These are phyloP conservation scores for Amphimedon queenslandica DNA, from an alignment of 37 sponge, comb jelly and placozoan genomes.

Conservation along the genomic window DNA sequence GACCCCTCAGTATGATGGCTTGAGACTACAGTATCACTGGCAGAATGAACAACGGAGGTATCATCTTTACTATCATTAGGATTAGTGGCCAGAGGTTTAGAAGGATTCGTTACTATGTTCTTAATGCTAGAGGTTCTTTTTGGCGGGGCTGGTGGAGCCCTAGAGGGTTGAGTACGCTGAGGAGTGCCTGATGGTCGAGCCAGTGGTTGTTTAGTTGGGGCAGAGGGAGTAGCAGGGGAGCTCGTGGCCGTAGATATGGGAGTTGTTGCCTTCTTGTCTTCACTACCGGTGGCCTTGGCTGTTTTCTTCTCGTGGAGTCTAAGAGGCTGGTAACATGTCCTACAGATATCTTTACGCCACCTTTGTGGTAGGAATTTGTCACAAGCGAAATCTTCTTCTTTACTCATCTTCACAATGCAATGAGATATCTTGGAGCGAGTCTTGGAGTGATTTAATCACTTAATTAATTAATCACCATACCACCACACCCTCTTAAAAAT, in stretches of 20 bases:
- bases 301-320: slow-evolving; percentile 45
- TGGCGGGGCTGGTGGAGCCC: background rate
- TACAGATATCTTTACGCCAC: slow-evolving; percentile 47
- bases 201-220: background rate
- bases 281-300: background rate
- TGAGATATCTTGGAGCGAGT: no score
- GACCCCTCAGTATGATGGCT: no score
- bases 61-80: no score
- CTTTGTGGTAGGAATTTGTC: slow-evolving; percentile 61
- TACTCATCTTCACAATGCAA: no score
- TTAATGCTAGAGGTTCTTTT: no score
- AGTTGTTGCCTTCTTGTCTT: background rate
- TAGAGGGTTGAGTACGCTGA: background rate
- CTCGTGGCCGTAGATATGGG: background rate
- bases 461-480: no score
- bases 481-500: no score
- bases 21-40: no score
- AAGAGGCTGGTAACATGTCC: slow-evolving; percentile 53
- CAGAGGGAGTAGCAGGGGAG: background rate
- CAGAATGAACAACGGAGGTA: no score
- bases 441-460: no score
- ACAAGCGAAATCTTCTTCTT: slow-evolving; percentile 63
- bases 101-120: no score
- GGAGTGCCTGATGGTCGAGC: background rate
- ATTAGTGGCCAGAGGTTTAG: no score